Evolutionary conservation across 1,140 invertebrate species (phyloP).

Genomic region (Nomia melanderi): DNA sequence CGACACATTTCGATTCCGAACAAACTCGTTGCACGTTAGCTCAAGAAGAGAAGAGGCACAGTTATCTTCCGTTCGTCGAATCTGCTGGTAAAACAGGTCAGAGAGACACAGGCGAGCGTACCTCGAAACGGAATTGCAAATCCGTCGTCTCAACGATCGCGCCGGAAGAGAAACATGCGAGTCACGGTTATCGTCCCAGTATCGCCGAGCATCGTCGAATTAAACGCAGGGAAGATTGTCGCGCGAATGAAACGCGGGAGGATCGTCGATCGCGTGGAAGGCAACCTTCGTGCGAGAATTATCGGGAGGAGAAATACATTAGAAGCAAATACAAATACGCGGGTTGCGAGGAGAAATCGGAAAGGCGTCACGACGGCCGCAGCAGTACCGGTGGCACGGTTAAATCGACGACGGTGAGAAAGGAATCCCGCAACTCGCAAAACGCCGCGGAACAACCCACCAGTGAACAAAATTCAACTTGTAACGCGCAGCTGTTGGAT

Average conservation of each 20-base stretch:
- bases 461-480: background rate
- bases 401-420: background rate
- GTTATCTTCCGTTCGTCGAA: background rate
- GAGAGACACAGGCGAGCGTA: background rate
- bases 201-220: background rate
- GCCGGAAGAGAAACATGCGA: too few species aligned
- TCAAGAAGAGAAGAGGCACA: background rate
- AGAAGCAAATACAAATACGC: background rate
- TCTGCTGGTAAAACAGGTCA: background rate
- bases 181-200: background rate
- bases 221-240: conserved; percentile 5
- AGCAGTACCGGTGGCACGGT: background rate
- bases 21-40: background rate
- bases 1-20: background rate
- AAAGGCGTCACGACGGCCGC: conserved; percentile 5
- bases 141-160: background rate
- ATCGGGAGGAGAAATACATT: background rate
- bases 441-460: background rate
- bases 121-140: background rate
- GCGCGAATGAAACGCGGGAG: background rate
- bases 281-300: background rate
- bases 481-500: background rate
- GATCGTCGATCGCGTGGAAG: background rate
- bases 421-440: background rate
- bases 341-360: background rate